These are phyloP conservation scores for Drosophila testacea DNA, from an alignment of 2,888 invertebrate species.

Conservation along the genomic window DNA sequence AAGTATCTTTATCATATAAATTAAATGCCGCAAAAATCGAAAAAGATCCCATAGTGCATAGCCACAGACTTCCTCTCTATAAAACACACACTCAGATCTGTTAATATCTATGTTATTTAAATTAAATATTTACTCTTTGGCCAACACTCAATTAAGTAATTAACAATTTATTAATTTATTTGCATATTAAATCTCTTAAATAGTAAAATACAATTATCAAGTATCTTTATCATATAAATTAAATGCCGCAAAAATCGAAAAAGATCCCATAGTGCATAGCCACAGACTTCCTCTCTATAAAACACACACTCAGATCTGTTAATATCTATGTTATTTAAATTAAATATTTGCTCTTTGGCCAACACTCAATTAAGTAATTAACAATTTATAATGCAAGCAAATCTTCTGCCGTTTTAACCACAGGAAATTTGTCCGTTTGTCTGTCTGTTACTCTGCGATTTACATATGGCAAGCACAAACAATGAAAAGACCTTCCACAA, in stretches of 20 bases:
- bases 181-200: no score
- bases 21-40: no score
- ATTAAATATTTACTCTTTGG: conserved; percentile 57
- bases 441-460: conserved; percentile 40
- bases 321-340: conserved; percentile 15
- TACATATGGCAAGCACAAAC: conserved; percentile 60
- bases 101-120: conserved; percentile 15
- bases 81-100: not conserved
- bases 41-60: no score
- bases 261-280: no score
- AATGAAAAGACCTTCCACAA: conserved; percentile 32
- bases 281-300: no score
- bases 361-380: conserved; percentile 77
- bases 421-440: conserved; percentile 18
- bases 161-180: conserved; percentile 41
- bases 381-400: conserved; percentile 51
- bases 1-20: not conserved
- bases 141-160: conserved; percentile 75
- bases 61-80: no score
- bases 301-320: not conserved
- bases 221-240: no score
- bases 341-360: conserved; percentile 59
- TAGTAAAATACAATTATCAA: no score
- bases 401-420: conserved; percentile 18
- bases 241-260: no score